Conservation (phyloP, 53 echinoderm and acorn worm species). For the Henricia sp. region DNA sequence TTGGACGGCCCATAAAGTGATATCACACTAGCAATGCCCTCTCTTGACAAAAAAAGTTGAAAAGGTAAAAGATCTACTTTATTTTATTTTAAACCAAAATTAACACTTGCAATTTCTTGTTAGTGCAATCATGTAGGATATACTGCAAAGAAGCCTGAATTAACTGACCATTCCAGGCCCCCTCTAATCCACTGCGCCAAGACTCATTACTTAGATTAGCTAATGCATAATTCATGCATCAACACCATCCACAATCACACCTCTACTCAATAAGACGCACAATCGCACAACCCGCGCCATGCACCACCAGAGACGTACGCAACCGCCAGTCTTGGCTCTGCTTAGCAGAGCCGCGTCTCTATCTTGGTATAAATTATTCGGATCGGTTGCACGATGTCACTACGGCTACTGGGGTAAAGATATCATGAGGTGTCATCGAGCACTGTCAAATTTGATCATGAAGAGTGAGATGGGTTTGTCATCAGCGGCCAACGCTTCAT, state of each 20-base stretch:
- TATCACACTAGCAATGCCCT: too few relatives aligned
- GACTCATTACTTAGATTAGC: constrained; percentile 8
- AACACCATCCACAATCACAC: constrained; percentile 39
- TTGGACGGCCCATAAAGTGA: too few relatives aligned
- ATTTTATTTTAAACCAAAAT: too few relatives aligned
- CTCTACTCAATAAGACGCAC: neutral
- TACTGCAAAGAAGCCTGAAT: too few relatives aligned
- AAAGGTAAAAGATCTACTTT: too few relatives aligned
- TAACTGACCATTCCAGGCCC: too few relatives aligned
- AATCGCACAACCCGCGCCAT: neutral
- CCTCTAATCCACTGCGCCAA: too few relatives aligned
- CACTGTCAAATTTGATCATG: neutral
- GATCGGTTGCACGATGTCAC: constrained; percentile 1
- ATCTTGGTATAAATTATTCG: constrained; percentile 46
- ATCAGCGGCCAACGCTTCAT: too few relatives aligned
- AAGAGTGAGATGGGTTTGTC: neutral
- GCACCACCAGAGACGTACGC: neutral
- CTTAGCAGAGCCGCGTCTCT: neutral
- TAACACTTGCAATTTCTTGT: too few relatives aligned
- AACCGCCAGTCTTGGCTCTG: constrained; percentile 34
- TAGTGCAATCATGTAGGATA: too few relatives aligned
- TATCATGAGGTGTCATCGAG: constrained; percentile 7
- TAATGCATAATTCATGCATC: constrained; percentile 43
- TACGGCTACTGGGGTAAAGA: neutral
- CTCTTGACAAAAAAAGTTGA: too few relatives aligned